Evolutionary conservation across 2,797 vertebrate species (phyloP).

Genomic region (Ispidina picta): DNA sequence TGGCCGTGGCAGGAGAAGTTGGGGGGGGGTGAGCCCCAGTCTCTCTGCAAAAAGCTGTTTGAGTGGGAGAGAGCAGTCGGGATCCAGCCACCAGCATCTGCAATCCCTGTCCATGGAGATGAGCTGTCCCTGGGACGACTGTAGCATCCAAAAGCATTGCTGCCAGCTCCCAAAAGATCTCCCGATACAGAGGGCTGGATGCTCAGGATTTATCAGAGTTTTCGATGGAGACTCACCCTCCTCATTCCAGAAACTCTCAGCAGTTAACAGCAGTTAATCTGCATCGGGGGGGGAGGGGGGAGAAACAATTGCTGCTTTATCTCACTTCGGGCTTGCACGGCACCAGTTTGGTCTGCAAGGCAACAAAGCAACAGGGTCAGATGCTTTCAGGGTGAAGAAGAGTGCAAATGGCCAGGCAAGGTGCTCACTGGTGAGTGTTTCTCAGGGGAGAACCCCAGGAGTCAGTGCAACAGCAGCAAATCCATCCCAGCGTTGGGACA

Average conservation of each 20-base stretch:
- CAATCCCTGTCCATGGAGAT: not conserved
- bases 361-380: not conserved
- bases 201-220: not conserved
- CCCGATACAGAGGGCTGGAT: not conserved
- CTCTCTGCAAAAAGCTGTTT: not conserved
- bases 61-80: not conserved
- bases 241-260: slow-evolving; percentile 9
- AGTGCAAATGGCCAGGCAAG: rapidly evolving
- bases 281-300: not conserved
- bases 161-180: slow-evolving; percentile 16
- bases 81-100: not conserved
- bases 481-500: not conserved
- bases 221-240: not conserved
- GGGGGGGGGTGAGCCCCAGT: not conserved
- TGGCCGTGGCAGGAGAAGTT: not conserved
- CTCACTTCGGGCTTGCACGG: not conserved
- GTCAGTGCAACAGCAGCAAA: not conserved
- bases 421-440: not conserved
- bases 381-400: not conserved
- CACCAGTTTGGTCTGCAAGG: not conserved
- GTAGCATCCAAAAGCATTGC: not conserved
- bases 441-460: not conserved
- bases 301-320: not conserved
- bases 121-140: not conserved
- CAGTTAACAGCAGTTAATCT: slow-evolving; percentile 1